Conservation (phyloP, 2,797 vertebrate species). For the Pipistrellus kuhlii region DNA sequence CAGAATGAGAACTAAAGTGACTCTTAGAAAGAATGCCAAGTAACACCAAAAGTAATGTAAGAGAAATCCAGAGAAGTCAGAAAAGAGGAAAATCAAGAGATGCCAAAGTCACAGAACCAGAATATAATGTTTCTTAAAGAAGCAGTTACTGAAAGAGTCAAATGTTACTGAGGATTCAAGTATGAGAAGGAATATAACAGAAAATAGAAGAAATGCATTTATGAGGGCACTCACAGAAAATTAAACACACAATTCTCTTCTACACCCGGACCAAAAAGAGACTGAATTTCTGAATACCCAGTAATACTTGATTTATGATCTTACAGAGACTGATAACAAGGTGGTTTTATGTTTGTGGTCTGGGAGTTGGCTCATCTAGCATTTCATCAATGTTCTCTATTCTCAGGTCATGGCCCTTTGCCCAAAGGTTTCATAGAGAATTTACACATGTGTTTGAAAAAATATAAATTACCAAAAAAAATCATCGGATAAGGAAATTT, state of each 20-base stretch:
- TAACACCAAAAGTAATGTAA: background rate
- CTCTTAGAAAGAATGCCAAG: slow-evolving; percentile 24
- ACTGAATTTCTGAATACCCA: slow-evolving; percentile 11
- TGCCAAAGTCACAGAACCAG: slow-evolving; percentile 20
- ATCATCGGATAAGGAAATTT: slow-evolving; percentile 19
- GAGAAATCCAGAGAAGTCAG: background rate
- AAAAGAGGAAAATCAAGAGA: slow-evolving; percentile 13
- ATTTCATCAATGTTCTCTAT: slow-evolving; percentile 41
- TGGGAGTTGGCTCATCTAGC: slow-evolving; percentile 22
- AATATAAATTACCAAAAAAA: slow-evolving; percentile 27
- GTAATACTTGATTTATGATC: slow-evolving; percentile 42
- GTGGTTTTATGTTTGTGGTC: slow-evolving; percentile 23
- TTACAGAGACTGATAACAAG: slow-evolving; percentile 11
- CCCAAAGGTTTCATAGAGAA: slow-evolving; percentile 41
- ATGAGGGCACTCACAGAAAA: slow-evolving; percentile 55
- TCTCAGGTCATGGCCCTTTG: slow-evolving; percentile 23
- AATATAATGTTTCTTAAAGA: slow-evolving; percentile 22
- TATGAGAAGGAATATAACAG: background rate
- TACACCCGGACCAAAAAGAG: background rate
- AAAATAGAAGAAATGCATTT: slow-evolving; percentile 1
- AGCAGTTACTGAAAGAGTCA: background rate
- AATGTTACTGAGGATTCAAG: background rate
- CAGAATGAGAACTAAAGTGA: slow-evolving; percentile 6
- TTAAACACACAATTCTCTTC: slow-evolving; percentile 60
- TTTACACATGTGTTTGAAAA: slow-evolving; percentile 39